These are phyloP conservation scores for Polylopha cassiicola DNA, from an alignment of 2,888 invertebrate genomes.

Conservation along the genomic window DNA sequence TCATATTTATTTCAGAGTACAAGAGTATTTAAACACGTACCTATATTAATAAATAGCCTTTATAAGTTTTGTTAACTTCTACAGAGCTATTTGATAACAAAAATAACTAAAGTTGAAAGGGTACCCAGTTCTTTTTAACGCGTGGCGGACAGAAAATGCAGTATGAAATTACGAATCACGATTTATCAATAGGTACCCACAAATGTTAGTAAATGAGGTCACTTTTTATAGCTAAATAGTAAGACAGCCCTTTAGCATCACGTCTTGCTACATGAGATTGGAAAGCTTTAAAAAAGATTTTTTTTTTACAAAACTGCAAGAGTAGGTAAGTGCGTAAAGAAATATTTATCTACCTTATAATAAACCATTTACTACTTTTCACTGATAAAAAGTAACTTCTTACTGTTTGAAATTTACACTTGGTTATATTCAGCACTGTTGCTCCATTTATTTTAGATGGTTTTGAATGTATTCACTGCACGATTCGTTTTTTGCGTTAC, in stretches of 20 bases:
- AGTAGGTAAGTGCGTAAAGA: conserved; percentile 30
- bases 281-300: conserved; percentile 32
- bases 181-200: conserved; percentile 63
- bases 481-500: conserved; percentile 62
- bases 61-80: too few species aligned
- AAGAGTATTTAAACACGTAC: too few species aligned
- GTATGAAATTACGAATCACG: conserved; percentile 75
- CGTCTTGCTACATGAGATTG: conserved; percentile 53
- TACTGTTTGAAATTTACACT: conserved; percentile 31
- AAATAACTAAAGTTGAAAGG: conserved; percentile 65
- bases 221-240: conserved; percentile 56
- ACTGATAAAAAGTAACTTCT: conserved; percentile 14
- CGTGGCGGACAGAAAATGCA: conserved; percentile 68
- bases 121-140: conserved; percentile 60
- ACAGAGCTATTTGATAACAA: conserved; percentile 40
- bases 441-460: conserved; percentile 40
- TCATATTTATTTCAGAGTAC: too few species aligned
- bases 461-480: conserved; percentile 57
- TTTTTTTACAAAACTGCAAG: not conserved
- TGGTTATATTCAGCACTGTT: conserved; percentile 42
- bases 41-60: too few species aligned
- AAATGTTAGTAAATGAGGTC: conserved; percentile 65
- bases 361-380: conserved; percentile 19
- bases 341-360: conserved; percentile 28
- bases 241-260: conserved; percentile 38